Evolutionary conservation across 2,888 invertebrate genomes (phyloP).

Genomic region (Mythimna ferrago): DNA sequence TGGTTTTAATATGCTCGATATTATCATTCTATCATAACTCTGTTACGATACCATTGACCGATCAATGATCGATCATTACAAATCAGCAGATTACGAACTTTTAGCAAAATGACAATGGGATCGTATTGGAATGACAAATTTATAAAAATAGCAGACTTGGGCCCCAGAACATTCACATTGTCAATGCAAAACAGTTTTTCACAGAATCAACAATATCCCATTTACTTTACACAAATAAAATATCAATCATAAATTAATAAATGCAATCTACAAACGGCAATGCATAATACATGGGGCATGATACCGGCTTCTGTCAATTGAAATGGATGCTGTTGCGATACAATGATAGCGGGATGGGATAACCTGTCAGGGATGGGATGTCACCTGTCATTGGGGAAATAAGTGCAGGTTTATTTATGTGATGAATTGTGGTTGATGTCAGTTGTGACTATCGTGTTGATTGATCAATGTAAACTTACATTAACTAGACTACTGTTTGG

Average conservation of each 20-base stretch:
- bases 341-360: conserved; percentile 32
- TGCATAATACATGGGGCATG: conserved; percentile 28
- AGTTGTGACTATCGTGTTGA: no score
- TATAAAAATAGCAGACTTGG: no score
- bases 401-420: conserved; percentile 3
- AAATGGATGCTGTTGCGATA: conserved; percentile 25
- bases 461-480: no score
- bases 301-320: conserved; percentile 30
- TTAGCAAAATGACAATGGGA: no score
- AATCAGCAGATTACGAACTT: no score
- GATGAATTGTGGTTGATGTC: not conserved
- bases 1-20: no score
- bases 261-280: conserved; percentile 26
- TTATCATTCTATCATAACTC: no score
- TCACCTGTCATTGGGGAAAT: conserved; percentile 26
- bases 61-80: no score
- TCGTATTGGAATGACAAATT: no score
- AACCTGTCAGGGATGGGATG: conserved; percentile 24
- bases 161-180: not conserved
- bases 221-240: conserved; percentile 14
- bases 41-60: no score
- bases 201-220: not conserved
- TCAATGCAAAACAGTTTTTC: not conserved
- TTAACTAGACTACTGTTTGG: no score
- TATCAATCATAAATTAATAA: conserved; percentile 37